Conservation (phyloP, 2,888 invertebrate genomes). For the Bursaphelenchus okinawaensis region DNA sequence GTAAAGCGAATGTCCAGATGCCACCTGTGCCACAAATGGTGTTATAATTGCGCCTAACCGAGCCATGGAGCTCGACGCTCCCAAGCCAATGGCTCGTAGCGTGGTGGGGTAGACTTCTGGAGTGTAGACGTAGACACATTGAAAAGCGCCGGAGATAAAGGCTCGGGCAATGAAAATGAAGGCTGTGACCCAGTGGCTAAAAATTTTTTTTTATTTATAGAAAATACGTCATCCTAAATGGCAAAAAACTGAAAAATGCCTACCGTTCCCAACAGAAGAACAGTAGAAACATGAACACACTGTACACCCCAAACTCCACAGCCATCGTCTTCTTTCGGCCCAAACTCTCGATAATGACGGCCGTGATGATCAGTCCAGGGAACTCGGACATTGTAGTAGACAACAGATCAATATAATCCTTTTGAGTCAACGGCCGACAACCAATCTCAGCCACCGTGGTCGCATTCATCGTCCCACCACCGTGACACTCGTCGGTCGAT, state of each 20-base stretch:
- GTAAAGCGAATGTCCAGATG: conserved; percentile 71
- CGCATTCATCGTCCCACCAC: conserved; percentile 45
- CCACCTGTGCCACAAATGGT: conserved; percentile 84
- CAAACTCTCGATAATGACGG: conserved; percentile 79
- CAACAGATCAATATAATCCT: conserved; percentile 82
- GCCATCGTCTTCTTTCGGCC: conserved; percentile 89
- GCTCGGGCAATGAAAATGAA: conserved; percentile 81
- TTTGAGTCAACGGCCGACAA: conserved; percentile 68
- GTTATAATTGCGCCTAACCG: conserved; percentile 86
- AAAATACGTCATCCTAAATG: background rate
- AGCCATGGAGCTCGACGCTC: conserved; percentile 83
- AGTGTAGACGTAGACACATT: conserved; percentile 90
- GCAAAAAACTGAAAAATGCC: background rate
- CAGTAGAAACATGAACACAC: conserved; percentile 67
- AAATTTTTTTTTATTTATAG: too few relatives aligned
- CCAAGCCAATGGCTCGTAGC: conserved; percentile 80
- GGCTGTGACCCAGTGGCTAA: conserved; percentile 66
- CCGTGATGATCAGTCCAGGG: conserved; percentile 84
- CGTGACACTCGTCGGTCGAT: conserved; percentile 62
- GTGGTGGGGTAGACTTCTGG: conserved; percentile 89
- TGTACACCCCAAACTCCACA: conserved; percentile 79
- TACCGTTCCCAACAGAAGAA: conserved; percentile 65
- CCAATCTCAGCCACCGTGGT: conserved; percentile 30
- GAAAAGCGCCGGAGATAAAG: conserved; percentile 86
- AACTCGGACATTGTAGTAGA: conserved; percentile 92